Evolutionary conservation across 2,888 invertebrate genomes (phyloP).

Genomic region (Drosophila nr. medialis): DNA sequence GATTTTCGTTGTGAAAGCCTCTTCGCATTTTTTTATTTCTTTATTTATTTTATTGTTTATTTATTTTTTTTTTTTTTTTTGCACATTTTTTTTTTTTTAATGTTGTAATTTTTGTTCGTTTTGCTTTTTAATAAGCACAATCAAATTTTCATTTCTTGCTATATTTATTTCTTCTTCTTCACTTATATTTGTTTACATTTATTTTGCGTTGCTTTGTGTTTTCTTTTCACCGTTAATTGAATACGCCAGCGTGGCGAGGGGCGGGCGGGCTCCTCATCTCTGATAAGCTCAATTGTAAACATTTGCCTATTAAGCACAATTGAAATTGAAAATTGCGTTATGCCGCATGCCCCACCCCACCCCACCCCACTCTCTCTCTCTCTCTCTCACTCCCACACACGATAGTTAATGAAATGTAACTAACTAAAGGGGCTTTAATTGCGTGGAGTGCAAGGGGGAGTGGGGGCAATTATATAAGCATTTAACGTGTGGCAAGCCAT

Average conservation of each 20-base stretch:
- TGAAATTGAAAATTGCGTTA: slow-evolving; percentile 54
- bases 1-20: slow-evolving; percentile 34
- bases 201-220: not conserved
- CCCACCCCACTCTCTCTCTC: not conserved
- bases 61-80: slow-evolving; percentile 23
- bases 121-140: slow-evolving; percentile 43
- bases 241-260: slow-evolving; percentile 37
- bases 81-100: slow-evolving; percentile 43
- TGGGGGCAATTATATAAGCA: not conserved
- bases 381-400: no score
- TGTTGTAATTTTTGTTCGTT: slow-evolving; percentile 42
- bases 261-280: slow-evolving; percentile 21
- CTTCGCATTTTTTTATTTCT: slow-evolving; percentile 1
- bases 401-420: slow-evolving; percentile 55
- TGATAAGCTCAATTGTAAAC: slow-evolving; percentile 59
- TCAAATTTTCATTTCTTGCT: slow-evolving; percentile 35
- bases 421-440: slow-evolving; percentile 19
- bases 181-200: slow-evolving; percentile 18
- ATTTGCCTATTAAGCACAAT: slow-evolving; percentile 69
- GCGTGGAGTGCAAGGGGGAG: accelerated
- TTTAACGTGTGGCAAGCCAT: not conserved
- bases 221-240: slow-evolving; percentile 52
- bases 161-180: no score
- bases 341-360: not conserved
- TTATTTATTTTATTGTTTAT: slow-evolving; percentile 17